Conservation (phyloP, 2,113 vertebrate genomes). For the Tringa solitaria region DNA sequence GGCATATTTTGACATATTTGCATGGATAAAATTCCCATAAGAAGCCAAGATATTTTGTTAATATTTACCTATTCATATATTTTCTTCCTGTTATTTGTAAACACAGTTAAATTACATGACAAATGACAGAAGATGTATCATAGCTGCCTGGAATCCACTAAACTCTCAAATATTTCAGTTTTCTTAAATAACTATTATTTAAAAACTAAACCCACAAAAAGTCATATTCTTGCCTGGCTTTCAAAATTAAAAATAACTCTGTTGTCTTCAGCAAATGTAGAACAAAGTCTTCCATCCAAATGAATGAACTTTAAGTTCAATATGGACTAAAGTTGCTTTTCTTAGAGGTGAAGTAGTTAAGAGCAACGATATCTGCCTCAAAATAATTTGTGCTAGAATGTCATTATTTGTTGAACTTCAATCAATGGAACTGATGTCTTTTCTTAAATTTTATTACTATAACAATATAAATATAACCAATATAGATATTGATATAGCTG, state of each 20-base stretch:
- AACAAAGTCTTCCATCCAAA: background rate
- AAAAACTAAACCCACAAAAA: background rate
- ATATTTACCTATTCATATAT: background rate
- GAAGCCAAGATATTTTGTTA: background rate
- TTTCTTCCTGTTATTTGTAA: background rate
- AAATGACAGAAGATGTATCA: background rate
- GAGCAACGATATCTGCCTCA: background rate
- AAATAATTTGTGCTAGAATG: background rate
- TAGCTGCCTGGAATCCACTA: background rate
- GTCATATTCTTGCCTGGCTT: background rate
- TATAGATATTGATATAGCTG: background rate
- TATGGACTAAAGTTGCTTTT: background rate
- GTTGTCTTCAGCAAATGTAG: background rate
- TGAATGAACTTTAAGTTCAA: background rate
- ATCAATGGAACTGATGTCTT: background rate
- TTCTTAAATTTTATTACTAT: background rate
- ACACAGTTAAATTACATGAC: background rate
- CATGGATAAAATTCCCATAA: background rate
- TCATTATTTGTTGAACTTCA: background rate
- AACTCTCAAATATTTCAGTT: background rate
- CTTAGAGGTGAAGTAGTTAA: background rate
- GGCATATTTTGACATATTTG: background rate
- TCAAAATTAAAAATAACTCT: background rate
- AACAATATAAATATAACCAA: background rate
- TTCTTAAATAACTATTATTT: background rate